Evolutionary conservation across 1,140 invertebrate species (phyloP).

Genomic region (Caenorhabditis remanei): DNA sequence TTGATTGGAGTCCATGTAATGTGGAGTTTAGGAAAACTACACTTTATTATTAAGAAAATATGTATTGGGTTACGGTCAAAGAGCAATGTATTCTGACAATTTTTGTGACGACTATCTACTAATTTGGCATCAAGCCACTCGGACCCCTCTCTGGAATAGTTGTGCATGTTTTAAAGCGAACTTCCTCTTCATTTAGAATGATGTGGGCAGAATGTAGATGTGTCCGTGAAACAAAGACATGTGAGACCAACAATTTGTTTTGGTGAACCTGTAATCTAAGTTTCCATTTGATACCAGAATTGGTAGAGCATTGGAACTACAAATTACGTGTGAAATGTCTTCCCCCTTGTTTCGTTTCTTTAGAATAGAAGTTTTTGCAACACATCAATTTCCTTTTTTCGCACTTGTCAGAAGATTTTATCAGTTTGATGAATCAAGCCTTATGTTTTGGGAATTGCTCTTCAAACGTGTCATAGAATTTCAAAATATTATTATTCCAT

Average conservation of each 20-base stretch:
- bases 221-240: background rate
- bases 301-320: background rate
- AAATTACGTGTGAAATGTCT: background rate
- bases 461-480: too few relatives aligned
- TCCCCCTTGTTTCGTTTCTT: background rate
- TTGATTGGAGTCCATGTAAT: too few relatives aligned
- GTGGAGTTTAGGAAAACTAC: too few relatives aligned
- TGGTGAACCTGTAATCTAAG: background rate
- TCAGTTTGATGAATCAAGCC: too few relatives aligned
- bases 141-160: background rate
- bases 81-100: slow-evolving; percentile 1
- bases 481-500: too few relatives aligned
- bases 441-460: too few relatives aligned
- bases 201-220: background rate
- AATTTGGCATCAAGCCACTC: background rate
- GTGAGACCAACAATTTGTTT: background rate
- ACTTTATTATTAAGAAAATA: too few relatives aligned
- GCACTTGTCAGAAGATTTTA: too few relatives aligned
- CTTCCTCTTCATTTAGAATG: background rate
- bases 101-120: background rate
- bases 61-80: background rate
- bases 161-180: background rate
- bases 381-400: background rate
- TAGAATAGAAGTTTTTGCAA: background rate
- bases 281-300: background rate